Base-by-base conservation (phyloP, 2,113 vertebrate species). In the Leucosticte australis region DNA sequence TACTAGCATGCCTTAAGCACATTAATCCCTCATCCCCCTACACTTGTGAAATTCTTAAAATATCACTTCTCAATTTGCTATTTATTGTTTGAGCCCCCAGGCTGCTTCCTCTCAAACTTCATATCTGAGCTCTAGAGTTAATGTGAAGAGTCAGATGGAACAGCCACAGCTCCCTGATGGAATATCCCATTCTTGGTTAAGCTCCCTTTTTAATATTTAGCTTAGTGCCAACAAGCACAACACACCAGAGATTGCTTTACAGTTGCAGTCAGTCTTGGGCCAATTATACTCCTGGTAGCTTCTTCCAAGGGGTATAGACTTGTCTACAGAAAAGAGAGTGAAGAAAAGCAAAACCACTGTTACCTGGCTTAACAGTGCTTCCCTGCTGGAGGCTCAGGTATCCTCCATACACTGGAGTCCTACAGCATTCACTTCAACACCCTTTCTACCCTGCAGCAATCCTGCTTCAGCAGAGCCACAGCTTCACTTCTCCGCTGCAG, bases 1-100 rank as follows among this genome's bases (percentile, higher is more conserved):
- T 23, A 73, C 22, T 19, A 64, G 28, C 55, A 95, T 2, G 15
- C 33, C 56, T 59, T 35, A 67, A 81, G 21, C 47, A 63, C 2
- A 18, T 50, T n/a, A 65, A 46, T 77, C 31, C 11, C 16, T 74
- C 44, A 79, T 3, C 20, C 42, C 46, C 9, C 44, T 46, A 39
- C 3, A 33, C 46, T 73, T 8, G 6, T 6, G 67, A 81, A 87
- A 62, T 74, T 70, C 80, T 84, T 87, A 59, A 81, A 89, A 74
- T 86, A 95, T 63, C 46, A 33, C 26, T 74, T 81, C 35, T 79
- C 24, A 19, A 56, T 83, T 83, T 71, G 57, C 52, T 88, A 76
- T 83, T 79, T 85, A 68, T 68, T 86, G 67, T 56, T 70, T 33
- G 33, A 91, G 33, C 9, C 83, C 21, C 18, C 10, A 68, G 55